A percentile compares a stretch with the other conserved stretches of the same genome.
phyloP scores from a whole-genome alignment of 2,113 vertebrate genomes.

The Cebidichthys violaceus region DNA sequence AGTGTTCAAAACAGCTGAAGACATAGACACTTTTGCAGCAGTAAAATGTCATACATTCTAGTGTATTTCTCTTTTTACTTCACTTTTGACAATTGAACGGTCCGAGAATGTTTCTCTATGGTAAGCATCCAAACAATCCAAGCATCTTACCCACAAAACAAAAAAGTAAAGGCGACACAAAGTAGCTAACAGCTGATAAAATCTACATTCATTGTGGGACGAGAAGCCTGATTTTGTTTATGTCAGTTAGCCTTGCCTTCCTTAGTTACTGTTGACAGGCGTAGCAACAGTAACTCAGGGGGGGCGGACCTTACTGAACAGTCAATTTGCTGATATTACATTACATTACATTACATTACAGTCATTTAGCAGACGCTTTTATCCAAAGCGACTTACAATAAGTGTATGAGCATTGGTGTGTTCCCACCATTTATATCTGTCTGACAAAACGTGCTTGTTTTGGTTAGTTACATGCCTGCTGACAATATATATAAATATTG shows the following conservation, averaged over 20 bases:
- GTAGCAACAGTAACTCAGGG: background rate
- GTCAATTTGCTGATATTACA: background rate
- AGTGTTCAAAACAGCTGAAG: constrained; percentile 12
- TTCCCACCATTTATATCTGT: background rate
- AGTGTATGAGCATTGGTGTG: background rate
- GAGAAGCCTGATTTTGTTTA: background rate
- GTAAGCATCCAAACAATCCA: background rate
- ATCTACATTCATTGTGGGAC: background rate
- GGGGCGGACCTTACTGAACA: background rate
- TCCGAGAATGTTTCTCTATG: background rate
- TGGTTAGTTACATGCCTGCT: background rate
- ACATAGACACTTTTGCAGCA: background rate
- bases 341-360: too few relatives aligned
- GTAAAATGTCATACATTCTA: background rate
- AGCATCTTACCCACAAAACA: too few relatives aligned
- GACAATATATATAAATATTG: background rate
- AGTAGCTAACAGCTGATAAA: background rate
- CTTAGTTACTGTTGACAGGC: background rate
- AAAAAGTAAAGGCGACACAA: background rate
- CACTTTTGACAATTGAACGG: too few relatives aligned
- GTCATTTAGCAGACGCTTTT: too few relatives aligned
- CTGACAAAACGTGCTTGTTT: background rate
- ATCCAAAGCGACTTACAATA: too few relatives aligned
- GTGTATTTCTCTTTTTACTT: too few relatives aligned
- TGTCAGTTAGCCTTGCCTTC: background rate